phyloP scores from a whole-genome alignment of 1,140 invertebrate genomes.

The Drusus annulatus region DNA sequence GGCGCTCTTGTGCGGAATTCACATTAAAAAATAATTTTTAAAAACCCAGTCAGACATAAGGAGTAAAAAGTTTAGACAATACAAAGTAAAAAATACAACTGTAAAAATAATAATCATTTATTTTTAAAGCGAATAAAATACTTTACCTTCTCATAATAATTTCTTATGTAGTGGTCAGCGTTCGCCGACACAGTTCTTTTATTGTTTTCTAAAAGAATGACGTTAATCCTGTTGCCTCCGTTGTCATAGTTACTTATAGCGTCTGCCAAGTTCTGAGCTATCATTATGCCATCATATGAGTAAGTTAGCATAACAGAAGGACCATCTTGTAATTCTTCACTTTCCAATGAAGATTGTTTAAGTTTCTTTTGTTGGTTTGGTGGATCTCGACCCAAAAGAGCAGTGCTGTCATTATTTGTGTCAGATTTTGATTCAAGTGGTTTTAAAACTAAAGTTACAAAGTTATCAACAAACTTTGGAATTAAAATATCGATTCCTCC shows the following conservation, averaged over 20 bases:
- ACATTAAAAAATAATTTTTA: too few relatives aligned
- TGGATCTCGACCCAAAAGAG: not conserved
- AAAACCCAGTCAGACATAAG: too few relatives aligned
- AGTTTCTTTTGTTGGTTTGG: not conserved
- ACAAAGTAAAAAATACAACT: too few relatives aligned
- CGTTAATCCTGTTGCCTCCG: slow-evolving; percentile 60
- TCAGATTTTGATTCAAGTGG: not conserved
- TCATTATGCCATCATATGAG: slow-evolving; percentile 66
- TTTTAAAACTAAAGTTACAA: not conserved
- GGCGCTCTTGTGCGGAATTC: too few relatives aligned
- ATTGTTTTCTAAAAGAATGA: slow-evolving; percentile 66
- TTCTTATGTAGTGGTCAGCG: slow-evolving; percentile 68
- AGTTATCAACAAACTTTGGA: slow-evolving; percentile 63
- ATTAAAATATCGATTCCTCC: slow-evolving; percentile 59
- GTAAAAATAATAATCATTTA: too few relatives aligned
- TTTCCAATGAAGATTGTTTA: slow-evolving; percentile 21
- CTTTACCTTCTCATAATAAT: slow-evolving; percentile 69
- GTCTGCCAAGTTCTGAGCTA: slow-evolving; percentile 66
- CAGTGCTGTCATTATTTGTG: not conserved
- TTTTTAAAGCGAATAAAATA: too few relatives aligned
- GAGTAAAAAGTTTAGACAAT: too few relatives aligned
- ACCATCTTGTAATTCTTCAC: slow-evolving; percentile 1
- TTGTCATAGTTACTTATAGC: slow-evolving; percentile 65
- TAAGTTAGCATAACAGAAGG: slow-evolving; percentile 68
- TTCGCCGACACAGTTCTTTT: slow-evolving; percentile 67